These are phyloP conservation scores for Phoeniculus purpureus DNA, from an alignment of 2,797 vertebrate genomes.

Conservation along the genomic window DNA sequence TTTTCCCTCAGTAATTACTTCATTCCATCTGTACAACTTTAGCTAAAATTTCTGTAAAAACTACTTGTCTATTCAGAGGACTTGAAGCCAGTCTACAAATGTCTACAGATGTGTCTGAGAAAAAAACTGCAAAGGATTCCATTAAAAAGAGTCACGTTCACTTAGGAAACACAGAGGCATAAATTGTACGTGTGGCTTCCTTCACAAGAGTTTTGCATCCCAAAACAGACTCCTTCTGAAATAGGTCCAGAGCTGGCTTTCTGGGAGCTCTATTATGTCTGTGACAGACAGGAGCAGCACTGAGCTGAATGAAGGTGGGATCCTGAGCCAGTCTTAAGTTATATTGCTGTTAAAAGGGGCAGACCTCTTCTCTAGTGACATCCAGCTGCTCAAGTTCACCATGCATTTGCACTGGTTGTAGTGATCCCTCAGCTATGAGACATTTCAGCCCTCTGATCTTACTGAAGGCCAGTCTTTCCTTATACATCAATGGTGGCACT, in stretches of 20 bases:
- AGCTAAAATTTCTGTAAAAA: neutral
- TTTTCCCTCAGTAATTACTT: neutral
- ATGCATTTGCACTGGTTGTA: accelerated
- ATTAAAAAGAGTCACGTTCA: neutral
- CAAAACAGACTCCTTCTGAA: neutral
- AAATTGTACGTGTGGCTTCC: neutral
- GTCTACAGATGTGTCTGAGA: neutral
- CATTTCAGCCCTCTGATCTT: neutral
- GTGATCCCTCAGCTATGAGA: neutral
- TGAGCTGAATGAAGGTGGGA: neutral
- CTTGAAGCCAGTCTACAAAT: neutral
- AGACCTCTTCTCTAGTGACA: neutral
- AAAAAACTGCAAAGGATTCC: neutral
- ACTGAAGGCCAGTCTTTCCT: neutral
- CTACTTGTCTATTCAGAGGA: neutral
- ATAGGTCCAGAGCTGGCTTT: neutral
- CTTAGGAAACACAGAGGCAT: neutral
- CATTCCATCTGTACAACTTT: neutral
- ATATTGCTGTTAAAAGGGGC: neutral
- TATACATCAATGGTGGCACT: neutral
- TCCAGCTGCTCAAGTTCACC: neutral
- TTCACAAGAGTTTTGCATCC: neutral
- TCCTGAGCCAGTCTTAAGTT: neutral
- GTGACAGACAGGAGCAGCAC: neutral
- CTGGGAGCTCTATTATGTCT: neutral